phyloP scores from a whole-genome alignment of 2,113 vertebrate genomes.

The Nibea albiflora region DNA sequence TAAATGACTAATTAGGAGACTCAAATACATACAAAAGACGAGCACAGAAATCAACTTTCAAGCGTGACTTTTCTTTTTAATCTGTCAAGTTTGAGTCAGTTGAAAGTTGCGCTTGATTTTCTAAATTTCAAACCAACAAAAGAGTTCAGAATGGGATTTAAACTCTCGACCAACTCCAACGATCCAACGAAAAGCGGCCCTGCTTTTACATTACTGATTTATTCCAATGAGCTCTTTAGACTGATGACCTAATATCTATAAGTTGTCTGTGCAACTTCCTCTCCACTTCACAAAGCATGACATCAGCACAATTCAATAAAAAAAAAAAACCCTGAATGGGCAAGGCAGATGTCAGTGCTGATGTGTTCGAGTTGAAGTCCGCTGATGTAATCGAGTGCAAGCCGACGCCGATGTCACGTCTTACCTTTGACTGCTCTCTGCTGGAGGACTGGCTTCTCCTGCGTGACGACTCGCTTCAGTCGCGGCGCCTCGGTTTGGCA shows the following conservation, averaged over 20 bases:
- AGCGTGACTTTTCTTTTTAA: no score
- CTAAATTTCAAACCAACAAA: background rate
- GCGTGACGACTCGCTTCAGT: background rate
- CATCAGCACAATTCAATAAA: background rate
- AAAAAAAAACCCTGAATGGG: background rate
- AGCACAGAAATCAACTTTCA: background rate
- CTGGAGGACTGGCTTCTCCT: constrained; percentile 24
- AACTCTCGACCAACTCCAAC: background rate
- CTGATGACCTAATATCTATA: no score
- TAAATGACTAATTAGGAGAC: background rate
- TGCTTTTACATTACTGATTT: background rate
- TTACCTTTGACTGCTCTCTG: constrained; percentile 74
- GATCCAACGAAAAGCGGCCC: background rate
- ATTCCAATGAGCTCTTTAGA: background rate
- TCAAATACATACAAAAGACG: background rate
- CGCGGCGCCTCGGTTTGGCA: background rate
- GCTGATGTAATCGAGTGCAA: background rate
- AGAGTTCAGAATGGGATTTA: background rate
- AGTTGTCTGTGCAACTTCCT: no score
- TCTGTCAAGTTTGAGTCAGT: background rate
- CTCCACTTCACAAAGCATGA: background rate
- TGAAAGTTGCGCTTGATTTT: background rate
- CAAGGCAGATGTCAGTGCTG: background rate
- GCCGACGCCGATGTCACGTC: background rate
- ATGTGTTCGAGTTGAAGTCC: background rate